A percentile compares a stretch with the other conserved stretches of the same genome.
Evolutionary conservation across 2,113 vertebrate species (phyloP).

Genomic region (Varanus salvator): DNA sequence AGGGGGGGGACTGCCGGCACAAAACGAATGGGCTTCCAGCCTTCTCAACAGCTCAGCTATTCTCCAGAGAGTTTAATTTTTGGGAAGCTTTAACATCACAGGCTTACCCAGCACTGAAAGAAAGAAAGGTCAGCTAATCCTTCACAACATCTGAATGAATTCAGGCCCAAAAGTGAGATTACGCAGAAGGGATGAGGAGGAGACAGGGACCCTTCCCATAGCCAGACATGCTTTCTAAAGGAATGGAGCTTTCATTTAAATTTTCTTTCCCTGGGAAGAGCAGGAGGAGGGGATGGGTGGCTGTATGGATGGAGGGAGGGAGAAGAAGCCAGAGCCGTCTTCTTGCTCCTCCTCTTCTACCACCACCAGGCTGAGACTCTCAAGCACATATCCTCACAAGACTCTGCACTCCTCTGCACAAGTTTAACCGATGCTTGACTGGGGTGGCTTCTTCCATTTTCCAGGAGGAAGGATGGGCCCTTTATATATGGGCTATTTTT

Average conservation of each 20-base stretch:
- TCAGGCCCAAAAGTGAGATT: conserved; percentile 71
- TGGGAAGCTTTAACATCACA: conserved; percentile 72
- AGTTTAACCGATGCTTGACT: too few species aligned
- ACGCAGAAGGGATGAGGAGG: conserved; percentile 56
- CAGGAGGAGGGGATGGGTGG: neutral
- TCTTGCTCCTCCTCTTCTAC: conserved; percentile 14
- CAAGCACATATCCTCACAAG: rapidly evolving
- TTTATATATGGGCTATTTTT: too few species aligned
- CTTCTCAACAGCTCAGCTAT: conserved; percentile 46
- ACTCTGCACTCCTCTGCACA: neutral
- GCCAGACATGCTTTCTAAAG: conserved; percentile 59
- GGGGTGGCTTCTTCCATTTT: too few species aligned
- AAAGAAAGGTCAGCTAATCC: conserved; percentile 79
- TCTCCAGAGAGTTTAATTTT: conserved; percentile 72
- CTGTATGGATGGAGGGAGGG: conserved; percentile 1
- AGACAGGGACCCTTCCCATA: conserved; percentile 63
- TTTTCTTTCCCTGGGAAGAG: neutral
- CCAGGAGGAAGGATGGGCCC: too few species aligned
- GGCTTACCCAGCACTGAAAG: conserved; percentile 69
- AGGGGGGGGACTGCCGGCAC: neutral
- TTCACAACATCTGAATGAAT: conserved; percentile 63
- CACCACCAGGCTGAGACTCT: neutral
- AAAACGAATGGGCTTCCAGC: conserved; percentile 25
- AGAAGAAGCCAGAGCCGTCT: conserved; percentile 4
- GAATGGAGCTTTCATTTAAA: conserved; percentile 63